Evolutionary conservation across 2,113 vertebrate species (phyloP).

Genomic region (Varanus komodoensis): DNA sequence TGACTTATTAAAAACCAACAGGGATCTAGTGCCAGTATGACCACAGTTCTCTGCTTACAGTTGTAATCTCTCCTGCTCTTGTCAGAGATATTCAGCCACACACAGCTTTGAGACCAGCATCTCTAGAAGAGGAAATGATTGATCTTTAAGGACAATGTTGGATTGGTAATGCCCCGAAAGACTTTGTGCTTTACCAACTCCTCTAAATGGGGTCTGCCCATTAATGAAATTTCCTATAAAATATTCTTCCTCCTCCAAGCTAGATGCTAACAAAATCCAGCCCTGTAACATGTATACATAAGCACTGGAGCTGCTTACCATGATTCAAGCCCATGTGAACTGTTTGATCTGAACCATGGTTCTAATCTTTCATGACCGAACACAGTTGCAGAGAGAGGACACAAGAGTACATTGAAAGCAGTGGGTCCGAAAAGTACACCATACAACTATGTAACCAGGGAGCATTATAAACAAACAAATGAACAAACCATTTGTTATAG

Average conservation of each 20-base stretch:
- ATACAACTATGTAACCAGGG: not conserved
- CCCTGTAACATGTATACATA: not conserved
- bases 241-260: not conserved
- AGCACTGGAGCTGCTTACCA: not conserved
- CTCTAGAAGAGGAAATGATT: not conserved
- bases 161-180: not conserved
- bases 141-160: not conserved
- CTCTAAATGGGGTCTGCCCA: not conserved
- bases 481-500: not conserved
- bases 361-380: not conserved
- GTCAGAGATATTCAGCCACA: not conserved
- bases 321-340: not conserved
- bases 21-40: not conserved
- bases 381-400: not conserved
- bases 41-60: not conserved
- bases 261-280: not conserved
- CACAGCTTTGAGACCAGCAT: not conserved
- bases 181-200: not conserved
- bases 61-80: not conserved
- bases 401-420: not conserved
- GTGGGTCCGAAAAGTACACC: not conserved
- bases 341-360: not conserved
- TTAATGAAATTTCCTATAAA: not conserved
- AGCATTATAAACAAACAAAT: not conserved
- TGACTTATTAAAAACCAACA: not conserved